phyloP scores from a whole-genome alignment of 2,888 invertebrate species.

The Thymelicus sylvestris region DNA sequence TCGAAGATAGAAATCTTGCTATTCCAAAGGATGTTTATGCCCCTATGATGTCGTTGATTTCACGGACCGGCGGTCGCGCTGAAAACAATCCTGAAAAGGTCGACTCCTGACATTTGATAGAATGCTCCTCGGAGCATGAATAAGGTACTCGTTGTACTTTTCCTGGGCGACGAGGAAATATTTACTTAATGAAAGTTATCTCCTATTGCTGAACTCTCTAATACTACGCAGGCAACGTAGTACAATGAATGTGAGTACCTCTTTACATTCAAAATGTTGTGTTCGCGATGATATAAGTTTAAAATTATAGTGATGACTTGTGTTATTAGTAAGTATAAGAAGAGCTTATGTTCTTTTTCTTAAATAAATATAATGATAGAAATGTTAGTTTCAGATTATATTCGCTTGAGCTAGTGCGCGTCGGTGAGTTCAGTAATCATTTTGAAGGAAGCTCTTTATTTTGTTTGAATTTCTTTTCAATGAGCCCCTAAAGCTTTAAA shows the following conservation, averaged over 20 bases:
- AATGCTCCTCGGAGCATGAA: constrained; percentile 72
- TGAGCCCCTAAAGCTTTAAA: constrained; percentile 20
- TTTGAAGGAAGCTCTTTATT: constrained; percentile 49
- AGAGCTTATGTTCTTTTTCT: too few relatives aligned
- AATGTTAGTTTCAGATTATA: not conserved
- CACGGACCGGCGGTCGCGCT: constrained; percentile 64
- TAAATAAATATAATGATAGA: too few relatives aligned
- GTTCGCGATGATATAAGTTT: too few relatives aligned
- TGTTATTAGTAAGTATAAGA: too few relatives aligned
- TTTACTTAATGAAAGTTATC: not conserved
- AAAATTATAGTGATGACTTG: too few relatives aligned
- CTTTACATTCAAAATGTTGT: too few relatives aligned
- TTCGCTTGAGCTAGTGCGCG: constrained; percentile 7
- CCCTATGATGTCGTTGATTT: constrained; percentile 65
- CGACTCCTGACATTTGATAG: constrained; percentile 77
- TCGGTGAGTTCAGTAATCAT: constrained; percentile 39
- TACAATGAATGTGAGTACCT: too few relatives aligned
- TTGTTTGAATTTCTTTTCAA: constrained; percentile 46
- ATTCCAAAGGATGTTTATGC: constrained; percentile 64
- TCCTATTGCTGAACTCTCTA: too few relatives aligned
- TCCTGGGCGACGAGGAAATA: constrained; percentile 7
- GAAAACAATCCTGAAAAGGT: constrained; percentile 69
- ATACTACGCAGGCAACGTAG: too few relatives aligned
- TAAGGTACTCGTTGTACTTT: not conserved
- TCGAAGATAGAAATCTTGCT: constrained; percentile 55